These are phyloP conservation scores for Patella depressa DNA, from an alignment of 2,888 invertebrate species.

Conservation along the genomic window DNA sequence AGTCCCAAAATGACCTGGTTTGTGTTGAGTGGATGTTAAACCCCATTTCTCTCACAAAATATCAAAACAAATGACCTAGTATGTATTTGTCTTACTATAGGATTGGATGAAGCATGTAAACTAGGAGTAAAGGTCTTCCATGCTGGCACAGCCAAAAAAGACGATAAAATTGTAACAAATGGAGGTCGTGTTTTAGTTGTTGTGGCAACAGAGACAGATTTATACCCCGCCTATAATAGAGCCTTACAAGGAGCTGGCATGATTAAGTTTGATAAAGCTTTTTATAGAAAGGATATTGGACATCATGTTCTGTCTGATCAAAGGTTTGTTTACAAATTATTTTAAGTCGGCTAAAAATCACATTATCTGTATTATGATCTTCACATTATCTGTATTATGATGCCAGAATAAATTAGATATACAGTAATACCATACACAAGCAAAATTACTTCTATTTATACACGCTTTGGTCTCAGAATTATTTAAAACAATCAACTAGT, in stretches of 20 bases:
- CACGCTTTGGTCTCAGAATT: too few species aligned
- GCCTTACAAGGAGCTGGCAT: conserved; percentile 81
- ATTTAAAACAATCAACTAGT: too few species aligned
- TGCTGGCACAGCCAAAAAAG: conserved; percentile 81
- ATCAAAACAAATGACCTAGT: too few species aligned
- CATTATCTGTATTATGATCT: too few species aligned
- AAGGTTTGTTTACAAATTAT: background rate
- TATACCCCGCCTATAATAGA: conserved; percentile 81
- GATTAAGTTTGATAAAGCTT: conserved; percentile 88
- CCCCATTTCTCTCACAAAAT: too few species aligned
- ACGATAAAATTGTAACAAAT: conserved; percentile 81
- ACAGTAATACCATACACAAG: too few species aligned
- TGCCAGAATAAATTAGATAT: too few species aligned
- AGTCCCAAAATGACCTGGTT: too few species aligned
- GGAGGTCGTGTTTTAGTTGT: conserved; percentile 88
- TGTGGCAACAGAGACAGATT: conserved; percentile 79
- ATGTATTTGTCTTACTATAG: conserved; percentile 31
- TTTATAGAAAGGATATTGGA: conserved; percentile 91
- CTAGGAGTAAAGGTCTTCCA: conserved; percentile 79
- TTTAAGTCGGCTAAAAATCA: too few species aligned
- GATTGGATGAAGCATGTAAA: conserved; percentile 55
- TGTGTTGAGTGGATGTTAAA: too few species aligned
- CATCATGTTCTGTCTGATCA: conserved; percentile 81
- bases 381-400: too few species aligned
- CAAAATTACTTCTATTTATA: too few species aligned